Base-by-base conservation (phyloP, 2,797 vertebrate species). In the Loris lydekkerianus region DNA sequence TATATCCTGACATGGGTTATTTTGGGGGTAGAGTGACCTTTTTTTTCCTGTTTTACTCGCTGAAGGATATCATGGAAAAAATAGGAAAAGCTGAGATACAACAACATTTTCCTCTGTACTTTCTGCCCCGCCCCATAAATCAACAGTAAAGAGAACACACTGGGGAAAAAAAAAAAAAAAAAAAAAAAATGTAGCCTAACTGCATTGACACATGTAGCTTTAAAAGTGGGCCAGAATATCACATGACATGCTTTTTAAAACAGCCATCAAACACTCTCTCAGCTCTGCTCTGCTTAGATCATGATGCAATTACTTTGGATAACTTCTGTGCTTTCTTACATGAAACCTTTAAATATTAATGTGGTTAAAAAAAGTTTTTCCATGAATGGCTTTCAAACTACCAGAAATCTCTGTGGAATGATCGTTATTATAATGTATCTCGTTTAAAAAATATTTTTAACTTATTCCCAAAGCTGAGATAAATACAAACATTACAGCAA, bases 281-380 rank as follows among this genome's bases (percentile, higher is more conserved):
- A 65, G 49, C 27, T 93, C 40, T 83, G 49, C 17, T 23, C 29
- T 34, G 3, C 69, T 40, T 60, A 61, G 17, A 72, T 87, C 69
- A 89, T 69, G 11, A 49, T 89, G 40, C 11, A 11, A 88, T 91
- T 89, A 75, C 53, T n/a, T 40, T n/a, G 69, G 27, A n/a, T 80
- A 81, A 86, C 34, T 83, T 95, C 65, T 90, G 3, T 93, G 89
- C 49, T 72, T 67, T 91, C 87, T 82, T 83, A 87, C 89, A 70
- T 31, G 65, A 82, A 95, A 56, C 56, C 13, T 94, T 65, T 93
- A 84, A 95, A 92, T 92, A 93, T 94, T 93, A 69, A 94, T 34
- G 13, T 76, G 40, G n/a, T 78, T 95, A 70, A 46, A 63, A 29
- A 75, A 85, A 92, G 61, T 53, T 94, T 86, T 97, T 91, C 61